These are phyloP conservation scores for Saxidomus purpurata DNA, from an alignment of 1,140 invertebrate genomes.

Conservation along the genomic window DNA sequence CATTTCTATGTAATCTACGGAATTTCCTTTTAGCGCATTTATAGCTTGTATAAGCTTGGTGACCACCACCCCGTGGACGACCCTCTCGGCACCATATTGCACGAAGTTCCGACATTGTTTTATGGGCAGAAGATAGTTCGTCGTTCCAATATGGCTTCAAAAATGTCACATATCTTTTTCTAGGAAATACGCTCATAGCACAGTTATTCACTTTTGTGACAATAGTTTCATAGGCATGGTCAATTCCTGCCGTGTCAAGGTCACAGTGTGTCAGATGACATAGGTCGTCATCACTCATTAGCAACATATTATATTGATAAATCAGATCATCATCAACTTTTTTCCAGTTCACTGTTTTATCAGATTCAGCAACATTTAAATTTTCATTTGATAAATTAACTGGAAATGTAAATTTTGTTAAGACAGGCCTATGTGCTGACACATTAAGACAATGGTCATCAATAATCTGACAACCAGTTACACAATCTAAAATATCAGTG, in stretches of 20 bases:
- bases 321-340: background rate
- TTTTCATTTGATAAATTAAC: too few species aligned
- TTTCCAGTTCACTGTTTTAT: slow-evolving; percentile 1
- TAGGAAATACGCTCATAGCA: background rate
- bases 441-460: slow-evolving; percentile 12
- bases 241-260: background rate
- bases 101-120: background rate
- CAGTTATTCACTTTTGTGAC: background rate
- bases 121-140: background rate
- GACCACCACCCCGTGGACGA: background rate
- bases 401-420: background rate
- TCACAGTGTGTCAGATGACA: background rate
- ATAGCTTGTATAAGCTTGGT: background rate
- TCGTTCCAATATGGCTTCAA: background rate
- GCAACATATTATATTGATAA: background rate
- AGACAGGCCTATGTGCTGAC: background rate
- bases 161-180: background rate
- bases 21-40: background rate
- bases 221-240: background rate
- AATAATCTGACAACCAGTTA: background rate
- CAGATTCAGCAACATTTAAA: background rate
- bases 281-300: background rate
- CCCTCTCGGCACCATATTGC: slow-evolving; percentile 7
- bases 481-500: background rate
- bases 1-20: slow-evolving; percentile 14